These are phyloP conservation scores for Tetanocera ferruginea DNA, from an alignment of 2,888 invertebrate genomes.

Conservation along the genomic window DNA sequence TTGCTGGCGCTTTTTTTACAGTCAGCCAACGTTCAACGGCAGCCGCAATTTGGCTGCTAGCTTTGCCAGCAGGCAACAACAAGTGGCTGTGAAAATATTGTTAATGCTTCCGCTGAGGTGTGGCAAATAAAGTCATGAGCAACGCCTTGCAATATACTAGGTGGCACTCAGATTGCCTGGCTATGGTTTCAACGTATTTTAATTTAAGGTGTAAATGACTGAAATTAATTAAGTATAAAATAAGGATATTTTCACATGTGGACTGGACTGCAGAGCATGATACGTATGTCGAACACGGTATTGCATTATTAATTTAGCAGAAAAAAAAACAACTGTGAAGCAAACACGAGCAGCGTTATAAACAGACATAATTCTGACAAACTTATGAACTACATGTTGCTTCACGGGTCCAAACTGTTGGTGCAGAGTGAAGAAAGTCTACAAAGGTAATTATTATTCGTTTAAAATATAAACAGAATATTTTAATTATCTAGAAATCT, in stretches of 20 bases:
- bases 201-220: slow-evolving; percentile 31
- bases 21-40: neutral
- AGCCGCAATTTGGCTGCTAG: neutral
- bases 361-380: neutral
- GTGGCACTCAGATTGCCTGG: neutral
- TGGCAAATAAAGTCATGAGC: slow-evolving; percentile 35
- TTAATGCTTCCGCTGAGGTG: slow-evolving; percentile 34
- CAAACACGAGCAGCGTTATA: too few relatives aligned
- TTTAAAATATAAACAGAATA: too few relatives aligned
- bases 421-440: too few relatives aligned
- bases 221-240: slow-evolving; percentile 34
- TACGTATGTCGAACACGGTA: neutral
- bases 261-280: neutral
- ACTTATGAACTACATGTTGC: neutral
- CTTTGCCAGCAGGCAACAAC: neutral
- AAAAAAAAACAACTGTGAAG: too few relatives aligned
- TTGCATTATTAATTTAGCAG: too few relatives aligned
- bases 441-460: too few relatives aligned
- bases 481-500: too few relatives aligned
- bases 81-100: slow-evolving; percentile 22
- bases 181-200: neutral
- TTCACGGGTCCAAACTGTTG: neutral
- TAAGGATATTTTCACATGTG: neutral
- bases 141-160: slow-evolving; percentile 18
- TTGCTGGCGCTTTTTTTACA: neutral